Evolutionary conservation across 2,888 invertebrate species (phyloP), one percentile per base, ranked within the genome.

Genomic region (Rhogogaster chlorosoma): DNA sequence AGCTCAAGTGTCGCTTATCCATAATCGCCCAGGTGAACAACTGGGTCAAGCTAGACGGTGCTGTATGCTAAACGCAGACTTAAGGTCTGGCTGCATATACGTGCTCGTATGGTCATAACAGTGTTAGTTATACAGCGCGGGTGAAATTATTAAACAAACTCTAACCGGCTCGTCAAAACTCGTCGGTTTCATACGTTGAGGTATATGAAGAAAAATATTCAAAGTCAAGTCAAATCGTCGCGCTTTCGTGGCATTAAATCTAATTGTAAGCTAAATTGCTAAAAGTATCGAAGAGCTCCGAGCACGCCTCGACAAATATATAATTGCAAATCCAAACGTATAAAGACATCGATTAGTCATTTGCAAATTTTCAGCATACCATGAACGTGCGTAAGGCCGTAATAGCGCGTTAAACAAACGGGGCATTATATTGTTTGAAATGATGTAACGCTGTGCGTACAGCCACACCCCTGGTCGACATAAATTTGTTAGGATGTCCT

Each of bases 401-500:
- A 32, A 71, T 71, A n/a, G 10, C 36, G 38, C 29, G 70, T 9
- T 38, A 36, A 71, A 71, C 9, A 36, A 71, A 73, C 73, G 22
- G 73, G 1, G 38, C n/a, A n/a, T 38, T 29, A 71, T 73, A 73
- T 32, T 67, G 67, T 67, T 73, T 42, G 71, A 9, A 73, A 26
- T 73, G 71, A 73, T 73, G 71, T 73, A 73, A 73, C 42, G 26
- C 22, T 42, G 15, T 73, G 18, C 4, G 22, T 42, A 42, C 22
- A 73, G 71, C 71, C 71, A 73, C 71, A 73, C 42, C 71, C 71
- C 10, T 73, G 71, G 42, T 73, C 22, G 42, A 73, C 71, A 42
- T 32, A 10, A 67, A 67, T 67, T 61, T 61, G 61, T 61, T 61
- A 26, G 26, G 26, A 61, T 22, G 61, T 10, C 2, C 26, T 61